Base-by-base conservation (phyloP, 2,888 invertebrate species). In the Calameuta idolon region DNA sequence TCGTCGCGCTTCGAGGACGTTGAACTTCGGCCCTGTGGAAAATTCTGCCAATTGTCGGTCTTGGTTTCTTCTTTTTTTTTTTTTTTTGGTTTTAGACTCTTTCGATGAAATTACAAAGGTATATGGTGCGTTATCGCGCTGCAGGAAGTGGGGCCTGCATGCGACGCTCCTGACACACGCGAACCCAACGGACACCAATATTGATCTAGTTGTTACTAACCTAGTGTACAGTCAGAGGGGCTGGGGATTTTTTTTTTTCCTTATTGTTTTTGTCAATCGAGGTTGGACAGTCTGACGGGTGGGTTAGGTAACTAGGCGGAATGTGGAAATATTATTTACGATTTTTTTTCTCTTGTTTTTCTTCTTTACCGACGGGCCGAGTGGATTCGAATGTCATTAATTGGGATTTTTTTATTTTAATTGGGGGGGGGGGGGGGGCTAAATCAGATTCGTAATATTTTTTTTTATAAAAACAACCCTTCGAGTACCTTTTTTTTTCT, bases 151-250 rank as follows among this genome's bases (percentile, higher is more conserved):
- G 12, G 15, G 30, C 33, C 33, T 34, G 30, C 15, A 76, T 35
- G 55, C 34, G n/a, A 34, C 35, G 11, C 12, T 55, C 12, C 23
- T 78, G 81, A 79, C 81, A 78, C 81, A 71, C 71, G 71, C 71
- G 23, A 71, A 71, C 71, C 71, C 5, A 23, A 71, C 80, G 79
- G 81, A 55, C 55, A 83, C 80, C 81, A 87, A 87, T 87, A 87
- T 87, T 86, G 87, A 87, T 87, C 83, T 82, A 83, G 84, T 83
- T 82, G 83, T 88, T 87, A 85, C 86, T 83, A 84, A 86, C 83
- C 84, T 84, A 81, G 80, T 82, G 79, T 84, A 80, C 80, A 79
- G 23, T 55, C 23, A 23, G 55, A 9, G 55, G 5, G 23, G 55
- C 23, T 23, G 2, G 55, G 15, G 23, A 1, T 37, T 12, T 55